Percentiles rank a stretch among this genome's conserved stretches.
Evolutionary conservation across 1,140 invertebrate species (phyloP).

Genomic region (Aphis gossypii): DNA sequence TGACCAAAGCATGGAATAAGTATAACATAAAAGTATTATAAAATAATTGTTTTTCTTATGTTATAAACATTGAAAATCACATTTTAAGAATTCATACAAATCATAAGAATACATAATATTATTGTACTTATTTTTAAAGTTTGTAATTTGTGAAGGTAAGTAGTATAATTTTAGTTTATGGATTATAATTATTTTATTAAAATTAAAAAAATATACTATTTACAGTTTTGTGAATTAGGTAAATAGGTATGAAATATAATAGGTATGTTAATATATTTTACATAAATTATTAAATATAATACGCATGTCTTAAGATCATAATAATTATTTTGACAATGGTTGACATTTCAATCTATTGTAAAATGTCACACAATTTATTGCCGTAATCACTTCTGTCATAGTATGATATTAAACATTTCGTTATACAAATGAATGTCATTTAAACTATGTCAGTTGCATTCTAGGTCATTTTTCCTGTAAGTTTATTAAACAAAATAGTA

Average conservation of each 20-base stretch:
- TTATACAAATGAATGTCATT: neutral
- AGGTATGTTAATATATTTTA: neutral
- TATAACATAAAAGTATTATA: neutral
- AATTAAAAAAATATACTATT: neutral
- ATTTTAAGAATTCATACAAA: neutral
- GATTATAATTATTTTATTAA: neutral
- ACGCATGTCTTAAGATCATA: neutral
- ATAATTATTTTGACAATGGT: neutral
- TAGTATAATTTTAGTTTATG: neutral
- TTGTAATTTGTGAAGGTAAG: neutral
- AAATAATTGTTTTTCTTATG: neutral
- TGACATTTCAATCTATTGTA: conserved; percentile 4
- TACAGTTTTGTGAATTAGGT: neutral
- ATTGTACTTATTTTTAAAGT: no score
- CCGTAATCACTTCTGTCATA: neutral
- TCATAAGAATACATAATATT: no score
- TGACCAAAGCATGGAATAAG: neutral
- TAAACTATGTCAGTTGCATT: conserved; percentile 10
- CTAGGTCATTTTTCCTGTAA: neutral
- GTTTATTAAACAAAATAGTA: neutral
- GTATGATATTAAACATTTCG: neutral
- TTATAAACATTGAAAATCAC: neutral
- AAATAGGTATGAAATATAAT: neutral
- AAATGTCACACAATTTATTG: neutral
- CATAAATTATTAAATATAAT: neutral